Conservation (phyloP, 2,888 invertebrate species). For the Erebia palarica region DNA sequence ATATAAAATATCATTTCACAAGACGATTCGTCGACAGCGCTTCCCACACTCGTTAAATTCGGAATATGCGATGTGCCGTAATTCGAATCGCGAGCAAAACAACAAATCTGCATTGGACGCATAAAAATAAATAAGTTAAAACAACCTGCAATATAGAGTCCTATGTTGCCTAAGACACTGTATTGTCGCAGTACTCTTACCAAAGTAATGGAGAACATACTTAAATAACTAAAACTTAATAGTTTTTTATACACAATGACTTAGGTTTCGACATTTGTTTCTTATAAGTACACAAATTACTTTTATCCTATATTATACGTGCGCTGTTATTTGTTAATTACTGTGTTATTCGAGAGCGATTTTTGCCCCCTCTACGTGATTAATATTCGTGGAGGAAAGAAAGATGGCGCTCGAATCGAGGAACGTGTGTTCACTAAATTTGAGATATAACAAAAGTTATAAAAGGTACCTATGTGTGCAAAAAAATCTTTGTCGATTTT, state of each 20-base stretch:
- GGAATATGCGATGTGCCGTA: slow-evolving; percentile 50
- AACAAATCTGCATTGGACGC: slow-evolving; percentile 55
- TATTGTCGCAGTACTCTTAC: slow-evolving; percentile 78
- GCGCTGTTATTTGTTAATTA: slow-evolving; percentile 57
- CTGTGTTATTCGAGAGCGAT: slow-evolving; percentile 53
- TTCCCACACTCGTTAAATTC: slow-evolving; percentile 43
- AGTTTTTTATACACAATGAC: slow-evolving; percentile 81
- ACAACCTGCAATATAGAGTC: slow-evolving; percentile 63
- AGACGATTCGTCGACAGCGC: slow-evolving; percentile 49
- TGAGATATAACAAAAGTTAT: slow-evolving; percentile 55
- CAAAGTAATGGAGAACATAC: slow-evolving; percentile 79
- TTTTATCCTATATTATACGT: slow-evolving; percentile 75
- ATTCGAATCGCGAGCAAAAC: slow-evolving; percentile 32
- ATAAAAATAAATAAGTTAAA: slow-evolving; percentile 75
- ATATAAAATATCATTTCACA: slow-evolving; percentile 64
- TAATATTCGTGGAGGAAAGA: slow-evolving; percentile 43
- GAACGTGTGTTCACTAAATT: slow-evolving; percentile 63
- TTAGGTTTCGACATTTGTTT: slow-evolving; percentile 82
- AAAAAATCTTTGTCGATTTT: slow-evolving; percentile 79
- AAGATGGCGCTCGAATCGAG: slow-evolving; percentile 54
- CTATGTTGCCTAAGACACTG: slow-evolving; percentile 74
- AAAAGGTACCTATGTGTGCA: slow-evolving; percentile 47
- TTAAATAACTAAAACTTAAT: slow-evolving; percentile 77
- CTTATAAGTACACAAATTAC: slow-evolving; percentile 79
- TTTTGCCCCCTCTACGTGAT: slow-evolving; percentile 46